Evolutionary conservation across 1,140 invertebrate genomes (phyloP), one percentile per base, ranked within the genome.

Genomic region (Metopolophium dirhodum): DNA sequence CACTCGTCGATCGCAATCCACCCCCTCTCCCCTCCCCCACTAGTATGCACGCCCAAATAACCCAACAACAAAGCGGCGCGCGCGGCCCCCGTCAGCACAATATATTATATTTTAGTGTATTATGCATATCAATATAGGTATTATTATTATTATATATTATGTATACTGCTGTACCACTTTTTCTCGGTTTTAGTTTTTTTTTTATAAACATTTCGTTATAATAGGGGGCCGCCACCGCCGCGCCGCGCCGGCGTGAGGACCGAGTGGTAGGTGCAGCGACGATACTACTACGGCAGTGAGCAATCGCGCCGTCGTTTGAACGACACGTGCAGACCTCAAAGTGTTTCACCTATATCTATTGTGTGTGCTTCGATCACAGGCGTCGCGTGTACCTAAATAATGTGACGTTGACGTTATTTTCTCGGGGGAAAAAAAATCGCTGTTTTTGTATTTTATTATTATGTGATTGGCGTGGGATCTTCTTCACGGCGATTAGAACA

Each of bases 171-270:
- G 61, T 68, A 88, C 47, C n/a, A 49, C 45, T 30, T 49, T 49
- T 49, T 49, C 26, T 49, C 14, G 41, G 37, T 83, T 83, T 83
- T 68, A 41, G 57, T 93, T 94, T 61, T 93, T 57, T 57, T n/a
- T 49, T 94, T 54, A n/a, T 41, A 57, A 30, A 85, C 83, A 85
- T 85, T 85, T 85, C 82, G 37, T 85, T 85, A 45, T 85, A 45
- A 41, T 41, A 85, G 37, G 37, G 61, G 47, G 11, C 37, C 26
- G 86, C 45, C 45, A 4, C 86, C 61, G 30, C 14, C n/a, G 61
- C 30, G 14, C 30, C n/a, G 61, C 61, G 61, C 61, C 26, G 86
- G 45, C 86, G 86, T 87, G 45, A 35, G 61, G 61, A 77, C n/a
- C n/a, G 30, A 30, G 61, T 77, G n/a, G 45, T 88, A 88, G 47